Conservation (phyloP, 2,113 vertebrate genomes). For the Brachypteracias leptosomus region DNA sequence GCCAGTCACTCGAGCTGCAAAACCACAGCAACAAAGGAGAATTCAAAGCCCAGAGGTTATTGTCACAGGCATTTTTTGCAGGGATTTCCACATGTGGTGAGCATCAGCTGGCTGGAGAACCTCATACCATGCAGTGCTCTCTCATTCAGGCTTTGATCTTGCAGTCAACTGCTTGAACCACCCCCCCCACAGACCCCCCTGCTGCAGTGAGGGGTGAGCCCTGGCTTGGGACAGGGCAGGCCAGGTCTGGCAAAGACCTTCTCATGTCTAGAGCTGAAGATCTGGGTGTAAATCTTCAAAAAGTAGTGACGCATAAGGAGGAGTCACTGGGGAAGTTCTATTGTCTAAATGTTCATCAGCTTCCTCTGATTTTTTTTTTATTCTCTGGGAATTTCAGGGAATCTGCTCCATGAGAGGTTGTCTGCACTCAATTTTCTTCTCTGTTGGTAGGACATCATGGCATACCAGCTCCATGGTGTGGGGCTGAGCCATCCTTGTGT, state of each 20-base stretch:
- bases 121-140: background rate
- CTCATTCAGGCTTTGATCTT: background rate
- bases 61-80: background rate
- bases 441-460: background rate
- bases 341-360: background rate
- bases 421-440: background rate
- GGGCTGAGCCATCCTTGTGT: background rate
- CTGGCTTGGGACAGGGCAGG: background rate
- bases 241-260: background rate
- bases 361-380: background rate
- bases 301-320: background rate
- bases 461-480: background rate
- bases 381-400: background rate
- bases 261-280: background rate
- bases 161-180: background rate
- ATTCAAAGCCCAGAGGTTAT: background rate
- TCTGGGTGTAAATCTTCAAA: background rate
- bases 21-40: background rate
- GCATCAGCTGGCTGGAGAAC: background rate
- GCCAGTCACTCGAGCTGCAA: background rate
- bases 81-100: background rate
- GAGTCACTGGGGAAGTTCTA: background rate
- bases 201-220: background rate
- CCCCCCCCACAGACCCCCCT: background rate
- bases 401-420: background rate